Evolutionary conservation across 2,797 vertebrate species (phyloP).

Genomic region (Spheniscus humboldti): DNA sequence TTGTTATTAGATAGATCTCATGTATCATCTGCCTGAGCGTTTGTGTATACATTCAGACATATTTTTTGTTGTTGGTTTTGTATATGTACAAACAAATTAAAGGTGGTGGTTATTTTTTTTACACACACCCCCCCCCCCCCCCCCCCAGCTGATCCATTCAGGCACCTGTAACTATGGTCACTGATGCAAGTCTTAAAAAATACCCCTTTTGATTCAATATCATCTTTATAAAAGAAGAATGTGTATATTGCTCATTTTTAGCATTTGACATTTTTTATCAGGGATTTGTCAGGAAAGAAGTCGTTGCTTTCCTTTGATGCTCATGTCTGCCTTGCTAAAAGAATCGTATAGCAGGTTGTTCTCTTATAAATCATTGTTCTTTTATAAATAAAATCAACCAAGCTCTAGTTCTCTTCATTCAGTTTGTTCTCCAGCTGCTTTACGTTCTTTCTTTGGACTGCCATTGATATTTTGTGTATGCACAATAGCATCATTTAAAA

Average conservation of each 20-base stretch:
- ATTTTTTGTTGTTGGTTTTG: background rate
- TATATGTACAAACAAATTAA: background rate
- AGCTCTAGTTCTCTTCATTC: background rate
- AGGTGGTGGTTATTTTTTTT: background rate
- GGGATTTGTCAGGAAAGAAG: background rate
- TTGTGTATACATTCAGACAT: background rate
- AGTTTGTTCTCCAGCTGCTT: background rate
- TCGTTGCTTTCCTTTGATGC: background rate
- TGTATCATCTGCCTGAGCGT: background rate
- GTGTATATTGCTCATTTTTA: background rate
- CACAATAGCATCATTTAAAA: background rate
- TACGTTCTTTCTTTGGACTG: background rate
- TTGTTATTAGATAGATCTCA: background rate
- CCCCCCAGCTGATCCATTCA: background rate
- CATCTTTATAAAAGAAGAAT: background rate
- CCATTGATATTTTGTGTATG: background rate
- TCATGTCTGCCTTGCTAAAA: background rate
- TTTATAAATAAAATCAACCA: background rate
- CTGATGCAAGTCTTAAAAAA: background rate
- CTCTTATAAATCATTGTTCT: background rate
- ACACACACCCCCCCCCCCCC: too few species aligned
- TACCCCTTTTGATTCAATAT: background rate
- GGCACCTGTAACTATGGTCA: background rate
- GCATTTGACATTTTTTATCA: background rate
- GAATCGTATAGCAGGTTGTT: background rate